phyloP scores from a whole-genome alignment of 2,888 invertebrate genomes.

The Nemotelus nigrinus region DNA sequence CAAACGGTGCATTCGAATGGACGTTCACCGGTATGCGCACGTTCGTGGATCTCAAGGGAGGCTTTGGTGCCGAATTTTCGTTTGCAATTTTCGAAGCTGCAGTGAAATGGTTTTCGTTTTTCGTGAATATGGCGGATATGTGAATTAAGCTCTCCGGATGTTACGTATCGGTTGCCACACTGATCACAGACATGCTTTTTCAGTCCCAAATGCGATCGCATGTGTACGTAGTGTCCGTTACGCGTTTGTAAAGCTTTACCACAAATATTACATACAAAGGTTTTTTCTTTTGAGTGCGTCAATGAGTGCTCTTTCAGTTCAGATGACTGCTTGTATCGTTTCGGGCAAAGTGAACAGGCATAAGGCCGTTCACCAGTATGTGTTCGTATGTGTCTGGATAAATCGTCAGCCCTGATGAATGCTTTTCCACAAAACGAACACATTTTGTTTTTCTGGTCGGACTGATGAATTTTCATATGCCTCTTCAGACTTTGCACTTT shows the following conservation, averaged over 20 bases:
- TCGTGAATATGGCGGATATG: slow-evolving; percentile 53
- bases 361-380: slow-evolving; percentile 57
- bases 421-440: slow-evolving; percentile 54
- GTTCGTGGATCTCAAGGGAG: slow-evolving; percentile 52
- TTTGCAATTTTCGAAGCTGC: slow-evolving; percentile 51
- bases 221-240: slow-evolving; percentile 54
- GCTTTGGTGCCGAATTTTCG: slow-evolving; percentile 52
- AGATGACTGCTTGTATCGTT: slow-evolving; percentile 55
- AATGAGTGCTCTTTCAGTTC: slow-evolving; percentile 54
- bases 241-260: slow-evolving; percentile 54
- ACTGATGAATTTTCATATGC: slow-evolving; percentile 55
- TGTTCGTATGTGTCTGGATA: slow-evolving; percentile 55
- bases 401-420: slow-evolving; percentile 55
- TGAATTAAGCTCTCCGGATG: slow-evolving; percentile 52
- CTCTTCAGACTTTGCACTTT: slow-evolving; percentile 45
- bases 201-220: slow-evolving; percentile 54
- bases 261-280: slow-evolving; percentile 53
- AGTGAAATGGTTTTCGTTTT: slow-evolving; percentile 50
- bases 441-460: slow-evolving; percentile 53
- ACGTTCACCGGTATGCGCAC: slow-evolving; percentile 52
- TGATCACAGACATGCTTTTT: slow-evolving; percentile 53
- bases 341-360: slow-evolving; percentile 55
- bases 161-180: slow-evolving; percentile 53
- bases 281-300: slow-evolving; percentile 51
- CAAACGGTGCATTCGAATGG: slow-evolving; percentile 51